These are phyloP conservation scores for Gymnocypris eckloni DNA, from an alignment of 2,797 vertebrate genomes.

Conservation along the genomic window DNA sequence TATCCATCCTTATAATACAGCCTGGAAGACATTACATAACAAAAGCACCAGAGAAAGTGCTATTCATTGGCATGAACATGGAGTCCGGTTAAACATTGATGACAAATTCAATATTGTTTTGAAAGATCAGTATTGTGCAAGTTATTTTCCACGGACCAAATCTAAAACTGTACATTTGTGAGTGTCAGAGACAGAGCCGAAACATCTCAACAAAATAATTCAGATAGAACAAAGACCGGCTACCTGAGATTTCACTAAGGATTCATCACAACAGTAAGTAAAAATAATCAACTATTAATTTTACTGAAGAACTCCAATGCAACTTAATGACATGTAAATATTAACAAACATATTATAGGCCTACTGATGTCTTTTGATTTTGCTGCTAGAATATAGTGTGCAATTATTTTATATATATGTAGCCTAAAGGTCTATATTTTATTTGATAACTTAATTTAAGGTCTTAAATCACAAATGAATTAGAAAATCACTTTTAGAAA, in stretches of 20 bases:
- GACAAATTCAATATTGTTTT: background rate
- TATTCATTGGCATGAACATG: background rate
- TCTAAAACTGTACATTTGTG: background rate
- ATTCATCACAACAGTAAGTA: background rate
- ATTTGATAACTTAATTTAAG: background rate
- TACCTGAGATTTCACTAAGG: background rate
- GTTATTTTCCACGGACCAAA: background rate
- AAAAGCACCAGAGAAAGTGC: background rate
- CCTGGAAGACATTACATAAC: background rate
- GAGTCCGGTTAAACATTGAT: background rate
- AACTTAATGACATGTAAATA: background rate
- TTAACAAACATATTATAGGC: background rate
- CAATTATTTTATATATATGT: background rate
- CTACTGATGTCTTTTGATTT: background rate
- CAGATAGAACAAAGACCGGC: background rate
- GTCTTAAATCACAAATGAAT: background rate
- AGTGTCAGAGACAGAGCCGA: background rate
- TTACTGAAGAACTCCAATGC: background rate
- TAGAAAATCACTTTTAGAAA: background rate
- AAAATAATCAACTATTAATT: background rate
- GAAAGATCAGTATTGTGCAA: background rate
- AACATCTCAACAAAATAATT: background rate
- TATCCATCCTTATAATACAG: background rate
- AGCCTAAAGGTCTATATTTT: background rate
- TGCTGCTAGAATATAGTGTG: background rate